Evolutionary conservation across 2,113 vertebrate species (phyloP), one percentile per base, ranked within the genome.

Genomic region (Lutjanus erythropterus): DNA sequence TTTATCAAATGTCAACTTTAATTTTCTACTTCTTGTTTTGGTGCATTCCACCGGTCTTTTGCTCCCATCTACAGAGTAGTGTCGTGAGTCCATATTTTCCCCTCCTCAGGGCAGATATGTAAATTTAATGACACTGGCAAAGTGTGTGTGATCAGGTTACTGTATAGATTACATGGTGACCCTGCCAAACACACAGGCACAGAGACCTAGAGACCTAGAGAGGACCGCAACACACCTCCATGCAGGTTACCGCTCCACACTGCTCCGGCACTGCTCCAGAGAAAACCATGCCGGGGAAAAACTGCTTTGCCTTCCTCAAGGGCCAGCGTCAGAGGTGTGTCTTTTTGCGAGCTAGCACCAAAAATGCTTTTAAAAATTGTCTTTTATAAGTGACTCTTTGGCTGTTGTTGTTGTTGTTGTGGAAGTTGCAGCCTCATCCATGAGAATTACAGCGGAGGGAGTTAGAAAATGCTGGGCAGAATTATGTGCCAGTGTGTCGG

Each of bases 51-150:
- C 16, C 0, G 0, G 15, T 66, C 33, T 58, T 84, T 64, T 50
- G 33, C 21, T 76, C 61, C n/a, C 49, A 68, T 72, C 46, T 25
- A 69, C 21, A 74, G 64, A 25, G 53, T 44, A 80, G 62, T 81
- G 83, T 47, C 23, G 56, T 49, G 46, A 64, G 77, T 85, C 62
- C 73, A 82, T 81, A 83, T 93, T 86, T 84, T 89, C 88, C 84
- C 72, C 64, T 89, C 75, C 81, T 77, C 49, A 14, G 80, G 65
- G 69, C 37, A 81, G 83, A 92, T 93, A 95, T 96, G 92, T 95
- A 96, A 96, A 94, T 94, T 96, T 96, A 95, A 96, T 96, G 94
- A 95, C 90, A 81, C 92, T 89, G 93, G 93, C 91, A 89, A 93
- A 93, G 92, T 91, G 91, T 88, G 83, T 83, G 78, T 71, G 94